These are phyloP conservation scores for Oreochromis spilurus DNA, from an alignment of 2,113 vertebrate genomes.

Conservation along the genomic window DNA sequence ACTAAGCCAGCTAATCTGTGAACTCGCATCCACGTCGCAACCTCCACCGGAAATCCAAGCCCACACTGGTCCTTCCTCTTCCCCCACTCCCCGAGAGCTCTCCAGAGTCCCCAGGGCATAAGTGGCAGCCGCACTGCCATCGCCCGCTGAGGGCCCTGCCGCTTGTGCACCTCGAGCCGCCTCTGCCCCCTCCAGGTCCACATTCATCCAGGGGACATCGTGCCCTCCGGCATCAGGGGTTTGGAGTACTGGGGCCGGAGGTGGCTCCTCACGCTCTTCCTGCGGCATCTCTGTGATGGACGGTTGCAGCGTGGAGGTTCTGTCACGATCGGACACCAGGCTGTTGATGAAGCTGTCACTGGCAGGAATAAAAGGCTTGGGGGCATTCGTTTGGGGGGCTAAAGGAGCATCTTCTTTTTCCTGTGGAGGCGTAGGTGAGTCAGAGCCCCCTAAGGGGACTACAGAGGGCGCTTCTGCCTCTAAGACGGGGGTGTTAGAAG, in stretches of 20 bases:
- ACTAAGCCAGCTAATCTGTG: slow-evolving; percentile 83
- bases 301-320: background rate
- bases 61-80: slow-evolving; percentile 81
- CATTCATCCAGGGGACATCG: slow-evolving; percentile 85
- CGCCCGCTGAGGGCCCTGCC: background rate
- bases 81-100: slow-evolving; percentile 66
- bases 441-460: slow-evolving; percentile 25
- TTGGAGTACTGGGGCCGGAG: background rate
- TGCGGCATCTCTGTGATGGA: slow-evolving; percentile 26
- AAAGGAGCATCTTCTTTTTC: background rate
- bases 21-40: slow-evolving; percentile 79
- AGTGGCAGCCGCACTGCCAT: slow-evolving; percentile 61
- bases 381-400: slow-evolving; percentile 2
- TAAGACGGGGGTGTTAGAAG: slow-evolving; percentile 12
- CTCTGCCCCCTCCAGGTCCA: slow-evolving; percentile 85
- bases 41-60: slow-evolving; percentile 88
- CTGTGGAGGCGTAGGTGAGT: background rate
- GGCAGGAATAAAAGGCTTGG: slow-evolving; percentile 62
- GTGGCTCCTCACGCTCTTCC: background rate
- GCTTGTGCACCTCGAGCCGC: slow-evolving; percentile 8
- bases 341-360: slow-evolving; percentile 77
- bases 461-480: slow-evolving; percentile 50
- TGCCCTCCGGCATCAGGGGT: slow-evolving; percentile 13
- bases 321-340: slow-evolving; percentile 69
- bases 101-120: slow-evolving; percentile 76